Conservation (phyloP, 1,140 invertebrate genomes). For the Caenorhabditis briggsae region DNA sequence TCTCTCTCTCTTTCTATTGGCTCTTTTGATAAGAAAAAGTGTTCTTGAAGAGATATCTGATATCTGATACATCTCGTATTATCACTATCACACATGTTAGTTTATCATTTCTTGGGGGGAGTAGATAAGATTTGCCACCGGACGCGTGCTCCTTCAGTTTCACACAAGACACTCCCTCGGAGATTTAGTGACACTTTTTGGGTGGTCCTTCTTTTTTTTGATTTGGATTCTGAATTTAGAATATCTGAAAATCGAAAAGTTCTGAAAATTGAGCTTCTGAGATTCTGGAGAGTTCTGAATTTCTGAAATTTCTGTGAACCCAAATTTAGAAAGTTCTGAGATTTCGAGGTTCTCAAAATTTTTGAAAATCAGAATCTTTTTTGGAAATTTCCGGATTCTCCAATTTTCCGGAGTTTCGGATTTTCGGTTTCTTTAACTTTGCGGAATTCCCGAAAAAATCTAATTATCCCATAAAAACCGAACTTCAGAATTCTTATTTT, state of each 20-base stretch:
- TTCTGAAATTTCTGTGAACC: no score
- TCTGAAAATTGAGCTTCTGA: no score
- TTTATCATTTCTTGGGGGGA: neutral
- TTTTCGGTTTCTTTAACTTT: no score
- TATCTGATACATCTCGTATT: neutral
- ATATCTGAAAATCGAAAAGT: no score
- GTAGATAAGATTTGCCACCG: neutral
- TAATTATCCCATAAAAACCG: no score
- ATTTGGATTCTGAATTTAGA: no score
- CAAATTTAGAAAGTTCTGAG: no score
- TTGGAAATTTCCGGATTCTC: no score
- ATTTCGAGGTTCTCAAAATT: neutral
- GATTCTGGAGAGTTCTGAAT: no score
- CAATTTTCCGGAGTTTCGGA: no score
- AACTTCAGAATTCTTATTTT: neutral
- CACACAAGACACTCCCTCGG: no score
- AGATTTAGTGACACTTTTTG: neutral
- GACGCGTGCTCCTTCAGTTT: constrained; percentile 11
- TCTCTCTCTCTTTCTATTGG: neutral
- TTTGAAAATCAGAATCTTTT: neutral
- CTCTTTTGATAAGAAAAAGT: neutral
- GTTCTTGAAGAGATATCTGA: neutral
- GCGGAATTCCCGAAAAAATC: no score
- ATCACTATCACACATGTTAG: neutral
- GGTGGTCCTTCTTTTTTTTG: constrained; percentile 16